phyloP scores from a whole-genome alignment of 2,113 vertebrate species.

The Corvus hawaiiensis region DNA sequence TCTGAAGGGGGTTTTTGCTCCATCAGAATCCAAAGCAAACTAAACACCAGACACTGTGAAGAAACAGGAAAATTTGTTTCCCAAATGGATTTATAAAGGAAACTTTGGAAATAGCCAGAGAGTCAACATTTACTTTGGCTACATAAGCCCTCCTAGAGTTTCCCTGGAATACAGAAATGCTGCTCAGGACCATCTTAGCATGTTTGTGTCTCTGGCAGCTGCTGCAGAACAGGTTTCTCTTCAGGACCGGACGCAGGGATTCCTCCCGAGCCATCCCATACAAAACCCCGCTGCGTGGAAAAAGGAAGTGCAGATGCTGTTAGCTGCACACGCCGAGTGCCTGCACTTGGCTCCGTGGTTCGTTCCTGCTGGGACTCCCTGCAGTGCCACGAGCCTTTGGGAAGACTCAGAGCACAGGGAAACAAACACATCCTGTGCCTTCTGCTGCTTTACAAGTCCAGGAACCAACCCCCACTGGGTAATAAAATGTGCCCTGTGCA shows the following conservation, averaged over 20 bases:
- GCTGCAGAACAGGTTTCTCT: background rate
- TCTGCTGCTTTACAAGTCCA: background rate
- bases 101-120: background rate
- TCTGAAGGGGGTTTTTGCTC: background rate
- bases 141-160: background rate
- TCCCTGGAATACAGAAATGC: background rate
- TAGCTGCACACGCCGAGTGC: fast-evolving
- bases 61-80: background rate
- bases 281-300: fast-evolving
- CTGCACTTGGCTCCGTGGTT: background rate
- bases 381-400: background rate
- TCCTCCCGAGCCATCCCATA: fast-evolving
- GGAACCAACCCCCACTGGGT: background rate
- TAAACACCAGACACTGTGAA: background rate
- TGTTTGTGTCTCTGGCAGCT: background rate
- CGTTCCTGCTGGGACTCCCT: background rate
- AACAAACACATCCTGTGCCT: fast-evolving
- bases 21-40: background rate
- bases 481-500: background rate
- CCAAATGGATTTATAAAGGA: background rate
- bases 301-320: fast-evolving
- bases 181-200: background rate
- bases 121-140: background rate
- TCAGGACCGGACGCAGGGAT: fast-evolving
- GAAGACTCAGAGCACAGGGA: background rate